phyloP scores from a whole-genome alignment of 2,113 vertebrate genomes.

The Onychostoma macrolepis region DNA sequence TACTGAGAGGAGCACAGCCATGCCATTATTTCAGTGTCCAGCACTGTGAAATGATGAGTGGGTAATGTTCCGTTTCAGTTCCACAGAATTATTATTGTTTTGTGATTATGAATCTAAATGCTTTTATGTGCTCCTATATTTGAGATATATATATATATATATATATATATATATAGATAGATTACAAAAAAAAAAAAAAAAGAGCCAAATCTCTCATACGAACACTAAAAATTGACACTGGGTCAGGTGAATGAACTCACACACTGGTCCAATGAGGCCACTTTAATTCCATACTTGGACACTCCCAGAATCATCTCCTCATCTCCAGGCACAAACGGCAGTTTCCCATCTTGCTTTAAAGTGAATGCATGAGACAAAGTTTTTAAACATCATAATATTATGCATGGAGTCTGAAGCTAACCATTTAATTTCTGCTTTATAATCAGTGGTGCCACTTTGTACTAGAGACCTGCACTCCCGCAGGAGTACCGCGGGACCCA shows the following conservation, averaged over 20 bases:
- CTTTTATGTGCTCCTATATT: not conserved
- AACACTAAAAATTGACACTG: not conserved
- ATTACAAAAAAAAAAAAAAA: too few relatives aligned
- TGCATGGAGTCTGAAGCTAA: too few relatives aligned
- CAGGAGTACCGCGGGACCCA: too few relatives aligned
- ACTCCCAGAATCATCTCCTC: conserved; percentile 94
- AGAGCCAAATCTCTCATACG: not conserved
- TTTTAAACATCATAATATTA: not conserved
- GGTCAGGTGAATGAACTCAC: conserved; percentile 80
- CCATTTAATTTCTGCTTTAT: not conserved
- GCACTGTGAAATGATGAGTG: not conserved
- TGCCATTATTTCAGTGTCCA: not conserved
- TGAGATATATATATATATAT: too few relatives aligned
- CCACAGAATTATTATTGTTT: not conserved
- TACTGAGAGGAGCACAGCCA: not conserved
- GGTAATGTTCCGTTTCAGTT: not conserved
- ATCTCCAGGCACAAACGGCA: conserved; percentile 93
- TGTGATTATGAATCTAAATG: not conserved
- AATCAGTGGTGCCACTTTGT: not conserved
- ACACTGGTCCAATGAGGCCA: conserved; percentile 90
- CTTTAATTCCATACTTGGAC: conserved; percentile 95
- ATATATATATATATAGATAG: too few relatives aligned
- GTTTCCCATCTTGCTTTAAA: conserved; percentile 94
- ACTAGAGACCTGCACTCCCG: too few relatives aligned
- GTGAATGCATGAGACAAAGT: conserved; percentile 52